phyloP scores from a whole-genome alignment of 2,797 vertebrate species.

The Syngnathus acus region DNA sequence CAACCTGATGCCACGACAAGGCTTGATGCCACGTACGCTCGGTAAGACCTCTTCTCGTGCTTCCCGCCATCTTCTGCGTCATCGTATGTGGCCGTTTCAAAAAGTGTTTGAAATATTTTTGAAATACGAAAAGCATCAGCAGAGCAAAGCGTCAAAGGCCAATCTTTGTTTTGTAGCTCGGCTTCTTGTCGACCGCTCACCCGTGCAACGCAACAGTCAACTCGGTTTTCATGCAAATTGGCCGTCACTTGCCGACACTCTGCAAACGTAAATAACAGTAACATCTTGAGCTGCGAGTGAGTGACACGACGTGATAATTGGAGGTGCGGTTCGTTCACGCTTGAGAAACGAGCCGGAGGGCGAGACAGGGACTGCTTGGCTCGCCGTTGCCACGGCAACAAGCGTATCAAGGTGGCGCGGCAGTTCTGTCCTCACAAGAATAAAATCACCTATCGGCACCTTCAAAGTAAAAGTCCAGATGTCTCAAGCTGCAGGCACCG shows the following conservation, averaged over 20 bases:
- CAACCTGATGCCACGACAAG: constrained; percentile 70
- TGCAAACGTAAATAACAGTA: constrained; percentile 14
- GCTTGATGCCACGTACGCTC: constrained; percentile 55
- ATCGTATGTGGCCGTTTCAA: not conserved
- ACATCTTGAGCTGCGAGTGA: constrained; percentile 10
- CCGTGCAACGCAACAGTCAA: not conserved
- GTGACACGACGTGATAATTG: constrained; percentile 28
- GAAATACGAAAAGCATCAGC: not conserved
- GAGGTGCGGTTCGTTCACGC: constrained; percentile 35
- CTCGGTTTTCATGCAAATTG: constrained; percentile 30
- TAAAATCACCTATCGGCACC: not conserved
- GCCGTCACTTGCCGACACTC: constrained; percentile 1
- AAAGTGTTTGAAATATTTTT: not conserved
- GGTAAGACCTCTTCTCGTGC: constrained; percentile 24
- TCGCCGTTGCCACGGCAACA: constrained; percentile 3
- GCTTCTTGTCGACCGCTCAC: not conserved
- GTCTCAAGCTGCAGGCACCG: not conserved
- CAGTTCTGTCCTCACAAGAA: not conserved
- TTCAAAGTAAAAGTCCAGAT: constrained; percentile 5
- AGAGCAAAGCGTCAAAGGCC: not conserved
- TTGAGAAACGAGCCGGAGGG: constrained; percentile 22
- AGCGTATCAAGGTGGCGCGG: not conserved
- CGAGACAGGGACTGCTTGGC: constrained; percentile 22
- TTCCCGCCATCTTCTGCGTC: not conserved
- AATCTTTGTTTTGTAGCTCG: not conserved